Base-by-base conservation (phyloP, 2,797 vertebrate species). In the Salmo trutta region DNA sequence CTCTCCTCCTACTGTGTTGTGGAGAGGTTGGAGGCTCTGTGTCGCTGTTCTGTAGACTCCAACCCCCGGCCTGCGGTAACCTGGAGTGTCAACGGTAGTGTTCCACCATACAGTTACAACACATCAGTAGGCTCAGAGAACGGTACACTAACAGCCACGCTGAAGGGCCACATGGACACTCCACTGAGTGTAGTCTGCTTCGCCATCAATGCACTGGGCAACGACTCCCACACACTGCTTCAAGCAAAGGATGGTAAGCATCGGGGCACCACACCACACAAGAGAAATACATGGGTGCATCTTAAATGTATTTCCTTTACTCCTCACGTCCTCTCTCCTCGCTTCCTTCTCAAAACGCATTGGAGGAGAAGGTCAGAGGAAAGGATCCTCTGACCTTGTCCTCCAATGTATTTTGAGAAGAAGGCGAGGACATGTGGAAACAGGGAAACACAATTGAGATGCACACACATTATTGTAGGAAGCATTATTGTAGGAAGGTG, bases 51-150 rank as follows among this genome's bases (percentile, higher is more conserved):
- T 0, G 93, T 94, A 1, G 87, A 93, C 75, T 92, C 94, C 15
- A 95, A 95, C 84, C 95, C 95, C 2, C 88, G 79, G 24, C 56
- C 95, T 0, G 85, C 86, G 0, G 80, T 96, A 67, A 94, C 93
- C 83, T 96, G 95, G 95, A 94, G 88, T 0, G 80, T 96, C 19
- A 93, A 95, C 0, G 92, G 90, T 41, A 91, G 87, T 0, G 81
- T 81, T 4, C 87, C 91, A 1, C 83, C 91, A 1, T 78, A 41
- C 0, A 80, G 85, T 31, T 95, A 88, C 81, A 95, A 95, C 53
- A 24, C 79, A 27, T 91, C 93, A 0, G 83, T 85, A 3, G 83
- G 81, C 5, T 84, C 77, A 4, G 79, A 84, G 47, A 65, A 75
- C 2, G 69, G 62, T 24, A 17, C 31, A 2, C 41, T 93, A 3